These are phyloP conservation scores for Heliconius charithonia DNA, from an alignment of 2,888 invertebrate species.

Conservation along the genomic window DNA sequence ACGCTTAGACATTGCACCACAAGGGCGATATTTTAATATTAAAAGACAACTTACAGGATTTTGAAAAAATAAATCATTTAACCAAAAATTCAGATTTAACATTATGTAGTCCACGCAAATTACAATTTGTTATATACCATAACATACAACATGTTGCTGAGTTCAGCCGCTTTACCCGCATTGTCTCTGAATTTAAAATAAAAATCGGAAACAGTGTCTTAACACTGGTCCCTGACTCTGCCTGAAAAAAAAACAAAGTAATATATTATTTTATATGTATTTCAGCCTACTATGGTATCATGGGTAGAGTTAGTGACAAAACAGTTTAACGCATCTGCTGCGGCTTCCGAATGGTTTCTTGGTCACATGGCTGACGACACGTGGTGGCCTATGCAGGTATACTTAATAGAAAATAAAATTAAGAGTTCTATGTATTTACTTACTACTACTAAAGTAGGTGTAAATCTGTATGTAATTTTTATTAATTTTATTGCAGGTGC, in stretches of 20 bases:
- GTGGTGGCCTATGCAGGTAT: constrained; percentile 96
- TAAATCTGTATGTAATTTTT: neutral
- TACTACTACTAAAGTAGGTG: neutral
- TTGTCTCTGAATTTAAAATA: too few relatives aligned
- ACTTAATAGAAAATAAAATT: neutral
- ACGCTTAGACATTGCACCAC: too few relatives aligned
- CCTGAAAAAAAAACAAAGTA: neutral
- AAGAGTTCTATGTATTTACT: neutral
- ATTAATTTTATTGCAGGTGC: constrained; percentile 83
- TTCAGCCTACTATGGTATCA: constrained; percentile 96
- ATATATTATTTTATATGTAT: constrained; percentile 31
- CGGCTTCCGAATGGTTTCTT: constrained; percentile 95
- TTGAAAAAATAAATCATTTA: too few relatives aligned
- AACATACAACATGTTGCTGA: too few relatives aligned
- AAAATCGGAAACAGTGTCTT: too few relatives aligned
- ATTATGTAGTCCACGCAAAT: too few relatives aligned
- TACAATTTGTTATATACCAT: too few relatives aligned
- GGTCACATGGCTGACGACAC: constrained; percentile 96
- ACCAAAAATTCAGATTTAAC: too few relatives aligned
- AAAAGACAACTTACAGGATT: too few relatives aligned
- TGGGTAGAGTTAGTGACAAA: constrained; percentile 98
- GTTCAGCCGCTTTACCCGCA: too few relatives aligned
- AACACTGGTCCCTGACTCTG: too few relatives aligned
- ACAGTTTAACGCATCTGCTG: constrained; percentile 95
- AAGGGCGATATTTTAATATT: too few relatives aligned